phyloP scores from a whole-genome alignment of 2,797 vertebrate species.

The Pelodytes ibericus region DNA sequence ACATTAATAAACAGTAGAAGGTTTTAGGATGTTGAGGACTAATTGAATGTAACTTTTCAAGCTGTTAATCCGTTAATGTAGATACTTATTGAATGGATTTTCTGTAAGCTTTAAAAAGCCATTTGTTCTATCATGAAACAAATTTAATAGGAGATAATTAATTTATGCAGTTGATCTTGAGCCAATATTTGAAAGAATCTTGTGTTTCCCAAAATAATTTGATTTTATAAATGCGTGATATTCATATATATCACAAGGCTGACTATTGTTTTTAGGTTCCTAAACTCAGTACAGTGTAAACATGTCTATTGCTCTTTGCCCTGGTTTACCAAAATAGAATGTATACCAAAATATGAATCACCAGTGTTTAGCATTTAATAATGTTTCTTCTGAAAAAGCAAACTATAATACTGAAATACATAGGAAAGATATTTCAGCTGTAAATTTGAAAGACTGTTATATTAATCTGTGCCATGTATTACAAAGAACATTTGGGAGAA shows the following conservation, averaged over 20 bases:
- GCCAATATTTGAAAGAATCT: constrained; percentile 72
- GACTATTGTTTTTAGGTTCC: constrained; percentile 59
- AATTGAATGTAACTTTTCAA: constrained; percentile 81
- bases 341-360: not conserved
- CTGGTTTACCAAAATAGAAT: constrained; percentile 47
- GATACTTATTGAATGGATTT: constrained; percentile 85
- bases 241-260: constrained; percentile 65
- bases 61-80: constrained; percentile 80
- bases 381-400: not conserved
- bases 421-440: not conserved
- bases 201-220: constrained; percentile 83
- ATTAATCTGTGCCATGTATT: too few relatives aligned
- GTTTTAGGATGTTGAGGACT: constrained; percentile 69
- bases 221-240: constrained; percentile 71
- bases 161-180: constrained; percentile 71
- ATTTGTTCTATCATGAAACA: constrained; percentile 77
- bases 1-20: constrained; percentile 61
- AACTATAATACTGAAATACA: constrained; percentile 4
- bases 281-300: constrained; percentile 53
- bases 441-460: not conserved
- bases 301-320: constrained; percentile 48
- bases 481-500: too few relatives aligned
- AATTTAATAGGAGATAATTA: constrained; percentile 78
- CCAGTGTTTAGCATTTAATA: not conserved
- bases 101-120: constrained; percentile 76